Evolutionary conservation across 1,140 invertebrate species (phyloP), one percentile per base, ranked within the genome.

Genomic region (Gerris buenoi): DNA sequence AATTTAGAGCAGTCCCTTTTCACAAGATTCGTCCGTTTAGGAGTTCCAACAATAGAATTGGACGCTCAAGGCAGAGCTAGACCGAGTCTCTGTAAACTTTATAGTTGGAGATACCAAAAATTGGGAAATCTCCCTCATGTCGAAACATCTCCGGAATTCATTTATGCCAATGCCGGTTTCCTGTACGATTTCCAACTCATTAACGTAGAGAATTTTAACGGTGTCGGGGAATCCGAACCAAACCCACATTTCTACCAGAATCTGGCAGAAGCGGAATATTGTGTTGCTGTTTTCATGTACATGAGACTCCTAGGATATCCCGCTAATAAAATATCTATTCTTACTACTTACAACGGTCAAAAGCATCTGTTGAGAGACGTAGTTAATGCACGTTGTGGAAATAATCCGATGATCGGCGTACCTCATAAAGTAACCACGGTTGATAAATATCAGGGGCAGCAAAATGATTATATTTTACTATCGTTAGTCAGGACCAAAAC

Each of bases 1-100:
- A 99, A 99, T 75, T 98, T 99, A 97, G 97, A 99, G 75, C 97
- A 99, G 76, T 96, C 93, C 29, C 80, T 99, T 1, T 99, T 99
- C 76, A 95, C 96, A 0, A 81, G 97, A 63, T 89, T 99, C 75
- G 96, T 99, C 0, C 80, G 96, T 18, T 81, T 99, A 0, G 95
- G 95, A 0, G 95, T 99, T 0, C 96, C 97, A 0, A 96, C 95
- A 1, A 88, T 99, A 27, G 91, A 98, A 75, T 79, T 99, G 23
- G 97, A 99, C 80, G 93, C 93, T 0, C 97, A 99, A 78, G 97
- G 97, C 70, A 84, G 97, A 80, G 90, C 95, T 0, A 83, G 95
- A 68, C 83, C 93, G 76, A 90, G 90, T 69, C 93, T 99, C 62
- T 97, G 94, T 73, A 86, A 90, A 71, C 79, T 99, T 18, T 99